Base-by-base conservation (phyloP, 2,113 vertebrate species). In the Actinemys pallida region DNA sequence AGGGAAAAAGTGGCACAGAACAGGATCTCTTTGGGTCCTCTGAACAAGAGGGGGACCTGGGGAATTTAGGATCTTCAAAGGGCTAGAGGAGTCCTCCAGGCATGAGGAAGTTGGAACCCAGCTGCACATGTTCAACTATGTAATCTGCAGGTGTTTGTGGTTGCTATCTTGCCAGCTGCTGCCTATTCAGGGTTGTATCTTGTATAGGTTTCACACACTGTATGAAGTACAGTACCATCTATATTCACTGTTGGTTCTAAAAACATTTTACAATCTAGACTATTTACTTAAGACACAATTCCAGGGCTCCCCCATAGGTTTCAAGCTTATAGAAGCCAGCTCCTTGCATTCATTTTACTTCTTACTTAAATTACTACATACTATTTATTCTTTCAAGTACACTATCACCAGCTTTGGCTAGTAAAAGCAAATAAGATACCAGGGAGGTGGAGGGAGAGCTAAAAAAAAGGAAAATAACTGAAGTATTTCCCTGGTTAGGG, bases 351-450 rank as follows among this genome's bases (percentile, higher is more conserved):
- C 83, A 10, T 54, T 81, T 83, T 54, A 56, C 6, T 87, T 87
- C n/a, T 85, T 49, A 84, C 80, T 86, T 81, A 91, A 80, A 24
- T 24, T 69, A 56, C 47, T 72, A n/a, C 0, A 7, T 0, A 78
- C 75, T 27, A 45, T 62, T 54, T 27, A 45, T 69, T 54, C 1
- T 1, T 59, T 31, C 10, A 12, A 57, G 8, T 42, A 86, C n/a
- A 90, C 4, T 12, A 75, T 25, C 6, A 82, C 13, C 65, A 86
- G 52, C 10, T 19, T 5, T 89, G 76, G n/a, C 84, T 88, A 47
- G 39, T 81, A 45, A 96, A 97, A 95, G 42, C 87, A 97, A 95
- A 83, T 24, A 88, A 83, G 45, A 75, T 78, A 85, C n/a, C 19
- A 85, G 39, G 80, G 69, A 97, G 93, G 89, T n/a, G 19, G 81